Conservation (phyloP, 1,140 invertebrate species). For the Dendrolimus kikuchii region DNA sequence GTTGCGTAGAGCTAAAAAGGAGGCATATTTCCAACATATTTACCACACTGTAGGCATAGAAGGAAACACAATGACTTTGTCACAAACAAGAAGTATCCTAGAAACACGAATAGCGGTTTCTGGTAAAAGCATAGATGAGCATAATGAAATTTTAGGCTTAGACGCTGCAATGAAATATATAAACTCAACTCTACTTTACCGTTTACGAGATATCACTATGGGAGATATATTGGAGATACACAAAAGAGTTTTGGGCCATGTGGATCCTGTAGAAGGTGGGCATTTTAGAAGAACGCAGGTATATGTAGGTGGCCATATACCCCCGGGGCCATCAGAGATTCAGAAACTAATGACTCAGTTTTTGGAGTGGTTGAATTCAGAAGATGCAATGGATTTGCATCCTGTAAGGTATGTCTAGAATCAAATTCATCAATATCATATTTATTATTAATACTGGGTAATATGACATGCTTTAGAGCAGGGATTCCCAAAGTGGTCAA, state of each 20-base stretch:
- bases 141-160: slow-evolving; percentile 96
- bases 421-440: background rate
- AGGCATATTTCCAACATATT: slow-evolving; percentile 96
- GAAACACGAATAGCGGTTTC: slow-evolving; percentile 94
- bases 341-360: slow-evolving; percentile 90
- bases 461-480: too few species aligned
- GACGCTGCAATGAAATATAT: slow-evolving; percentile 97
- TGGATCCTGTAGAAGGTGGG: slow-evolving; percentile 91
- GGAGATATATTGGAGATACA: slow-evolving; percentile 96
- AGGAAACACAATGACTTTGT: slow-evolving; percentile 97
- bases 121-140: slow-evolving; percentile 96
- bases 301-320: slow-evolving; percentile 93
- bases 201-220: slow-evolving; percentile 81
- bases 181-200: slow-evolving; percentile 90
- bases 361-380: slow-evolving; percentile 92
- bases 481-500: too few species aligned
- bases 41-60: slow-evolving; percentile 98
- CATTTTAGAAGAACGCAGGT: slow-evolving; percentile 88
- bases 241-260: slow-evolving; percentile 92
- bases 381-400: slow-evolving; percentile 86
- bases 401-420: slow-evolving; percentile 81
- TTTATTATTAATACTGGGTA: background rate
- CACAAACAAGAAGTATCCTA: slow-evolving; percentile 92
- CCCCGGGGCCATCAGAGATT: slow-evolving; percentile 87
- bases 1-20: slow-evolving; percentile 90